Evolutionary conservation across 2,113 vertebrate genomes (phyloP), one percentile per base, ranked within the genome.

Genomic region (Myotis brandtii): DNA sequence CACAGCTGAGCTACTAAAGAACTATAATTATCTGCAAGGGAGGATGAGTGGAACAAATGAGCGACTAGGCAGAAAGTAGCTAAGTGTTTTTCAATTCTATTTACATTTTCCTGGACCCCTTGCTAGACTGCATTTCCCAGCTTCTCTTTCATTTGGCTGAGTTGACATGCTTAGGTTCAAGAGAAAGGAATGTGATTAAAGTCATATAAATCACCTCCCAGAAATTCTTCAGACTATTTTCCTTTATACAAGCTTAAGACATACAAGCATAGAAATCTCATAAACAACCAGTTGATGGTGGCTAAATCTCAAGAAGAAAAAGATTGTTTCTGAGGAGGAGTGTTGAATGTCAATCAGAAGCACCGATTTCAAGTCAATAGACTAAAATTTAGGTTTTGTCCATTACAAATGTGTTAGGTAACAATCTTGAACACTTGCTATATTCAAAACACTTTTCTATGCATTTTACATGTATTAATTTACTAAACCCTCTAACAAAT

Each of bases 1-100:
- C 76, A 93, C n/a, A 88, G 50, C 10, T 75, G 34, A 83, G 10
- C 91, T 91, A 72, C 46, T 59, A 67, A 76, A 89, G 27, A 87
- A 40, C 14, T 32, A 54, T 89, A 56, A 86, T 72, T 82, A 85
- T 37, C 66, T 50, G 25, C n/a, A 43, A 54, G 13, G 46, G 12
- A 91, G 54, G 9, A 23, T 34, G 21, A 64, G 18, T 76, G 21
- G 70, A 82, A 76, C 8, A 79, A 83, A 21, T 77, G 50, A 84
- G 32, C 40, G 6, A n/a, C 34, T 76, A 67, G 25, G 32, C 23
- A 76, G 52, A 83, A 69, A 56, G 7, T 6, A 90, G 7, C 12
- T 13, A 54, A 21, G 2, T 67, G 14, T 80, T 59, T 50, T 85
- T 40, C 46, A 50, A 14, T 1, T 34, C 9, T 8, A 4, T 25